Evolutionary conservation across 2,797 vertebrate genomes (phyloP).

Genomic region (Agapornis canus): DNA sequence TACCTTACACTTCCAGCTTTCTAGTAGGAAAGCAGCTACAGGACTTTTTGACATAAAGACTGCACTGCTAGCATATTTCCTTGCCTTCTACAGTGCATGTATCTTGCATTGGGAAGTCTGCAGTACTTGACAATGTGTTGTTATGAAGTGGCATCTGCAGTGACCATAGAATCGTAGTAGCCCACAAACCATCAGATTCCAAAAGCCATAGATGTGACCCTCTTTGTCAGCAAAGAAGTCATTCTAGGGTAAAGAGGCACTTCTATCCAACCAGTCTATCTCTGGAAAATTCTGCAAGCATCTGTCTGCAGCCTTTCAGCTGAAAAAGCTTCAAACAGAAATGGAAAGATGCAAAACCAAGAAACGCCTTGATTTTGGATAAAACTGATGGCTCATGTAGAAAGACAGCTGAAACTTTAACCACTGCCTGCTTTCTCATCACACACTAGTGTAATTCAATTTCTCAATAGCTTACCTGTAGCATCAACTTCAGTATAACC

Average conservation of each 20-base stretch:
- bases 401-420: neutral
- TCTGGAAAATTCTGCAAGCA: neutral
- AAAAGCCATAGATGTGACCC: neutral
- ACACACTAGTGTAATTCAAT: neutral
- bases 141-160: neutral
- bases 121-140: neutral
- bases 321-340: neutral
- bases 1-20: neutral
- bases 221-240: neutral
- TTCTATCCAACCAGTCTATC: neutral
- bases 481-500: neutral
- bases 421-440: neutral
- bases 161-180: fast-evolving
- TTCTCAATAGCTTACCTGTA: neutral
- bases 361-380: neutral
- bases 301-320: neutral
- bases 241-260: neutral
- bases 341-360: neutral
- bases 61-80: neutral
- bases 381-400: neutral
- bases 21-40: neutral
- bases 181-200: neutral
- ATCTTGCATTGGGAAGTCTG: neutral
- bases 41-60: neutral
- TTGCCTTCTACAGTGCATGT: neutral